Evolutionary conservation across 2,797 vertebrate genomes (phyloP).

Genomic region (Harpagifer antarcticus): DNA sequence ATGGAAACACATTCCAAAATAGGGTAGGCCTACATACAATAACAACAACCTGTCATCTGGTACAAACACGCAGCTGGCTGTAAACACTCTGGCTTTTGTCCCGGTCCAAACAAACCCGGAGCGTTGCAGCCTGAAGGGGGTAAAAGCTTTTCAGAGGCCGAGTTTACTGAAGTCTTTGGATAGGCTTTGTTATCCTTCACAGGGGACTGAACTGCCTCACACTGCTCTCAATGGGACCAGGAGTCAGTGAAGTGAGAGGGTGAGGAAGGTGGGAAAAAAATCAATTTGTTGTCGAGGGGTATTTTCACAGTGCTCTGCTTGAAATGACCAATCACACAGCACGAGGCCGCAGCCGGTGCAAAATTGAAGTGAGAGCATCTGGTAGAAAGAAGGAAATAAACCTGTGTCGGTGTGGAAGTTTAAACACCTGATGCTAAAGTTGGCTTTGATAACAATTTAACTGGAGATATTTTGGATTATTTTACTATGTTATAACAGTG

Average conservation of each 20-base stretch:
- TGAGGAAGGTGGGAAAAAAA: constrained; percentile 29
- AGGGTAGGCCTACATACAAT: background rate
- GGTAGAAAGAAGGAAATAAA: no score
- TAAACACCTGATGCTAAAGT: background rate
- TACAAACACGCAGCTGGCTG: constrained; percentile 17
- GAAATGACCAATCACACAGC: constrained; percentile 26
- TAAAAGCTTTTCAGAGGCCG: constrained; percentile 31
- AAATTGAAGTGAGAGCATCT: no score
- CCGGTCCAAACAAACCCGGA: constrained; percentile 19
- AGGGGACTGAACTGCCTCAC: constrained; percentile 35
- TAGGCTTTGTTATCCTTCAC: constrained; percentile 60
- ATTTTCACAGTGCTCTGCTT: constrained; percentile 16
- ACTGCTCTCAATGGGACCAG: constrained; percentile 45
- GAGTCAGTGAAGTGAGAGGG: constrained; percentile 48
- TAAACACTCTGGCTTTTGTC: constrained; percentile 40
- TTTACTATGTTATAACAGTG: no score
- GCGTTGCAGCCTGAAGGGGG: constrained; percentile 10
- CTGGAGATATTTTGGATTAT: background rate
- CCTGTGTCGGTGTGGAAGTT: background rate
- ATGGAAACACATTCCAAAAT: constrained; percentile 6
- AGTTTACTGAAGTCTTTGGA: constrained; percentile 32
- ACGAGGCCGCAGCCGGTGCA: background rate
- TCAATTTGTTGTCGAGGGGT: constrained; percentile 37
- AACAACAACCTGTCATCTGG: constrained; percentile 16
- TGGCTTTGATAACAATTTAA: background rate